Percentiles rank a stretch among this genome's conserved stretches.
Evolutionary conservation across 2,113 vertebrate genomes (phyloP).

Genomic region (Melanerpes aurifrons): DNA sequence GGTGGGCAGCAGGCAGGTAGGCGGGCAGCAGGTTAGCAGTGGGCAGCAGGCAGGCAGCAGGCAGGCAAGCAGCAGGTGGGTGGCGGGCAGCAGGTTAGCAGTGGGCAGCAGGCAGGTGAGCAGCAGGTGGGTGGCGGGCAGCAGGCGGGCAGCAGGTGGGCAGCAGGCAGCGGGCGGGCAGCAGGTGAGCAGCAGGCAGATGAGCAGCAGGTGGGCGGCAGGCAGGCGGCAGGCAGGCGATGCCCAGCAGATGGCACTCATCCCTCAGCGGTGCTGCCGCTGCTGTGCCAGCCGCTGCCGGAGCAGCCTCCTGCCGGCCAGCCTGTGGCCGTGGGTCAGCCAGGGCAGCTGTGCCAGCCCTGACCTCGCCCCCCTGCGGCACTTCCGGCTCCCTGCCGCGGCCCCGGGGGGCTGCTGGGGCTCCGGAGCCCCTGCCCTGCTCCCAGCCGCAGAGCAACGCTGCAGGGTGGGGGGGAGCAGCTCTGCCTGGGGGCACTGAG

Average conservation of each 20-base stretch:
- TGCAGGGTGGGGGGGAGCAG: not conserved
- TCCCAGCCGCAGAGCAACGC: not conserved
- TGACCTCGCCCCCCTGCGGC: not conserved
- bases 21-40: too few species aligned
- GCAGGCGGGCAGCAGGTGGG: too few species aligned
- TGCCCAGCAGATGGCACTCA: slow-evolving; percentile 21
- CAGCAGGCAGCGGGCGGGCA: too few species aligned
- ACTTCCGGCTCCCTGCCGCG: not conserved
- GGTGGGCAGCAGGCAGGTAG: too few species aligned
- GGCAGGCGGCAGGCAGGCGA: not conserved
- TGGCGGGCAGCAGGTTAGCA: too few species aligned
- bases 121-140: too few species aligned
- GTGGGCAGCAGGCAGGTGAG: too few species aligned
- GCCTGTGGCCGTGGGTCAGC: not conserved
- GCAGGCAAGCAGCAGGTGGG: too few species aligned
- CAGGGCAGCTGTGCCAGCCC: not conserved
- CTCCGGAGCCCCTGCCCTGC: not conserved
- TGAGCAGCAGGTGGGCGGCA: too few species aligned
- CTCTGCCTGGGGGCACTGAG: too few species aligned
- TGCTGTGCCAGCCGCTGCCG: not conserved
- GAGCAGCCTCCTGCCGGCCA: not conserved
- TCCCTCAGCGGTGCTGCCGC: not conserved
- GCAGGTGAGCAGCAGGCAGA: too few species aligned
- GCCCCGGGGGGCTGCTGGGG: not conserved
- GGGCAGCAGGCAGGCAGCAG: too few species aligned